These are phyloP conservation scores for Microctenopoma stevenorrisi DNA, from an alignment of 2,797 vertebrate genomes.

Conservation along the genomic window DNA sequence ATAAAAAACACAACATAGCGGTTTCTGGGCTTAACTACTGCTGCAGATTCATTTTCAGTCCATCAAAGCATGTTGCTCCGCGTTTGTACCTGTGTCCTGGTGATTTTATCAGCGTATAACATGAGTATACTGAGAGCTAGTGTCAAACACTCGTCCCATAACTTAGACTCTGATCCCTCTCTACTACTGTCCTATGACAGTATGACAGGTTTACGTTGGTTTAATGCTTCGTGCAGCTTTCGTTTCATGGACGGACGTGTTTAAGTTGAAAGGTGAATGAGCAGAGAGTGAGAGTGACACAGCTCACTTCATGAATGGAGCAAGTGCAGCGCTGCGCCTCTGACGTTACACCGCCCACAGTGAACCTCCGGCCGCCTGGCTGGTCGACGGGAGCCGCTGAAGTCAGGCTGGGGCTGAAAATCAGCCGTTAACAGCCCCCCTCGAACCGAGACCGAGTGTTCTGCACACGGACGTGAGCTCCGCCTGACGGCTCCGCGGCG, in stretches of 20 bases:
- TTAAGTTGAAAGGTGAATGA: neutral
- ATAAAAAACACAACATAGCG: too few species aligned
- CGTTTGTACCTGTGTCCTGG: neutral
- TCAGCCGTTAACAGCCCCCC: neutral
- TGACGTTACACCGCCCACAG: neutral
- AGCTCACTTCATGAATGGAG: conserved; percentile 44
- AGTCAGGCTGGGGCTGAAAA: conserved; percentile 14
- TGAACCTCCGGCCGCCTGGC: neutral
- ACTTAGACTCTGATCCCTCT: too few species aligned
- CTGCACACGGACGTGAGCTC: conserved; percentile 17
- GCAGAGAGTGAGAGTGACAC: conserved; percentile 7
- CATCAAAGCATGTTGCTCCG: too few species aligned
- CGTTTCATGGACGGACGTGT: neutral
- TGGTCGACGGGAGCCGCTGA: neutral
- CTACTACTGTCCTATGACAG: too few species aligned
- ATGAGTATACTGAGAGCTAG: too few species aligned
- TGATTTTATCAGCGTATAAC: too few species aligned
- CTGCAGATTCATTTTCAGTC: too few species aligned
- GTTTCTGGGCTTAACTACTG: too few species aligned
- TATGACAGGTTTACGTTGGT: too few species aligned
- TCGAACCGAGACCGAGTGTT: neutral
- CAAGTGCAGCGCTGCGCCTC: conserved; percentile 12
- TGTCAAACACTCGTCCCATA: neutral
- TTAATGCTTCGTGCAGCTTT: conserved; percentile 8
- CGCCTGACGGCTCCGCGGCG: neutral